Evolutionary conservation across 2,113 vertebrate species (phyloP).

Genomic region (Apodemus sylvaticus): DNA sequence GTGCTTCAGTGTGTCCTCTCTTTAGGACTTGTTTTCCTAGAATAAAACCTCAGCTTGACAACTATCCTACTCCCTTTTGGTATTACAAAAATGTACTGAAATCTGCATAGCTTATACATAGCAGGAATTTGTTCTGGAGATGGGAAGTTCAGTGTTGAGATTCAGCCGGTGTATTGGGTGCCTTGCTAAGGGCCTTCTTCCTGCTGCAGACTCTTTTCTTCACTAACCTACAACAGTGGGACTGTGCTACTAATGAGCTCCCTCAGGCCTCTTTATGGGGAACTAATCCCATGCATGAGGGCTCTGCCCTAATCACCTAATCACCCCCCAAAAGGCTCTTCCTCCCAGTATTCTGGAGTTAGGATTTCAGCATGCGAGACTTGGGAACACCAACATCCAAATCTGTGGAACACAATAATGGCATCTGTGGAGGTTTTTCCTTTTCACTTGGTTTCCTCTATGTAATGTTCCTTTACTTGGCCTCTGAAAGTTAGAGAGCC

Average conservation of each 20-base stretch:
- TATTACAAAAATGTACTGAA: background rate
- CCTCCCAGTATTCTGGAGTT: background rate
- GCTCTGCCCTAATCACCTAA: background rate
- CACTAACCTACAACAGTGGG: background rate
- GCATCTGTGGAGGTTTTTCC: background rate
- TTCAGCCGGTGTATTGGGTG: background rate
- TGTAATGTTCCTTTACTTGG: conserved; percentile 15
- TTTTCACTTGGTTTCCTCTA: background rate
- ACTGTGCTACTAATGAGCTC: background rate
- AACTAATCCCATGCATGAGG: background rate
- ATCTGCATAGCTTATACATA: background rate
- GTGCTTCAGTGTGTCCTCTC: background rate
- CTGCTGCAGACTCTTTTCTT: background rate
- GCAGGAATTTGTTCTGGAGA: background rate
- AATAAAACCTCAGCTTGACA: conserved; percentile 22
- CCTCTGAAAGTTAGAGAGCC: conserved; percentile 33
- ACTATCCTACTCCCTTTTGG: background rate
- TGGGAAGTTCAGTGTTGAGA: background rate
- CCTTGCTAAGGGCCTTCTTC: background rate
- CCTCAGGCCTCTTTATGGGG: background rate
- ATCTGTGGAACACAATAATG: background rate
- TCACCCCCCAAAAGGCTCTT: background rate
- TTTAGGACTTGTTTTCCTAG: background rate
- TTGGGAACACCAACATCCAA: background rate
- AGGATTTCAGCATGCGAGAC: background rate